Evolutionary conservation across 1,140 invertebrate species (phyloP).

Genomic region (Bilobella aurantiaca): DNA sequence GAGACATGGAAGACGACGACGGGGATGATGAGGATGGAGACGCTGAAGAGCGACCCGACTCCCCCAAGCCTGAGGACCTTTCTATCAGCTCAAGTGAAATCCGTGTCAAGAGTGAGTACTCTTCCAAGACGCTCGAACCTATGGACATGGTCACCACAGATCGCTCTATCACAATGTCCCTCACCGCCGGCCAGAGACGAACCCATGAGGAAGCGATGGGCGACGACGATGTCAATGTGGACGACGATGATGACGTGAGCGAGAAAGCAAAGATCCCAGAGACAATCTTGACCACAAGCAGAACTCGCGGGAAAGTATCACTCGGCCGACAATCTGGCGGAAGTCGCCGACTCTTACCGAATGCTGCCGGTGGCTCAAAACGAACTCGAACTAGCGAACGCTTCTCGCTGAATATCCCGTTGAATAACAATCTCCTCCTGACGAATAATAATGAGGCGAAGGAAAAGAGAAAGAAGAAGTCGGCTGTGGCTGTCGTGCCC

Average conservation of each 20-base stretch:
- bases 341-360: background rate
- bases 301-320: background rate
- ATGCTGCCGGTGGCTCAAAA: background rate
- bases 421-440: conserved; percentile 3
- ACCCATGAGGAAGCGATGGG: conserved; percentile 20
- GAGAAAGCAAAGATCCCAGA: background rate
- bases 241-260: conserved; percentile 23
- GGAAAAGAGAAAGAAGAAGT: conserved; percentile 1
- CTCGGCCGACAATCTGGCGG: background rate
- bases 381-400: background rate
- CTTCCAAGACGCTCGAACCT: conserved; percentile 16
- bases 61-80: conserved; percentile 33
- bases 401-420: background rate
- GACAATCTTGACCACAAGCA: background rate
- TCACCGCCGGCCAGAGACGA: conserved; percentile 6
- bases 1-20: conserved; percentile 10
- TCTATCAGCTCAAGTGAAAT: conserved; percentile 24
- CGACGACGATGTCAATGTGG: conserved; percentile 21
- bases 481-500: background rate
- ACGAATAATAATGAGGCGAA: background rate
- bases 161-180: background rate
- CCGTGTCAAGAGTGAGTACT: conserved; percentile 30
- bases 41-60: conserved; percentile 17
- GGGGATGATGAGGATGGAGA: conserved; percentile 7
- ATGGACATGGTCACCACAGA: conserved; percentile 19